Conservation (phyloP, 1,140 invertebrate genomes). For the Ephestia elutella region DNA sequence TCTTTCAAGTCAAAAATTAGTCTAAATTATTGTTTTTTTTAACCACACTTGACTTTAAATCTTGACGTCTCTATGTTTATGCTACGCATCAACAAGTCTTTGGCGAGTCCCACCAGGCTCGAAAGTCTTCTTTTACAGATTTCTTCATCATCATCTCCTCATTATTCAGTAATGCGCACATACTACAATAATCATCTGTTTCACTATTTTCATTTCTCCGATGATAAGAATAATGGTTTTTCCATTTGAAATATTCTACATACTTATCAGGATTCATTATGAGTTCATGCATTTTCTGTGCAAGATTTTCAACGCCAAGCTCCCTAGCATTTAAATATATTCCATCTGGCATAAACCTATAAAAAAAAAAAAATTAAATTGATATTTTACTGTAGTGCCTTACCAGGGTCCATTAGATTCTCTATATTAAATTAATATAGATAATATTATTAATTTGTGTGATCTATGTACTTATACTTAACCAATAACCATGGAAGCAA, state of each 20-base stretch:
- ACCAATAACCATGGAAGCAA: no score
- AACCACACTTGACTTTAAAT: no score
- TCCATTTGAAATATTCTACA: conserved; percentile 51
- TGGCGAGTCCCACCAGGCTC: conserved; percentile 16
- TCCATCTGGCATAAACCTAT: conserved; percentile 59
- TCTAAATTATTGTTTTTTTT: no score
- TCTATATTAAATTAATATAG: no score
- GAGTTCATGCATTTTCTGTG: conserved; percentile 40
- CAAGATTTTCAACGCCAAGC: conserved; percentile 36
- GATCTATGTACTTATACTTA: no score
- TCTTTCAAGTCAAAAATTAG: no score
- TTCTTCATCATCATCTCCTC: conserved; percentile 31
- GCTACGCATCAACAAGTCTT: not conserved
- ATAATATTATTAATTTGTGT: no score
- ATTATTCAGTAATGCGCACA: conserved; percentile 46
- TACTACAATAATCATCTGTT: conserved; percentile 50
- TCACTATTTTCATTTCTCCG: conserved; percentile 30
- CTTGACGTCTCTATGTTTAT: no score
- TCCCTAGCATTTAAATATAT: conserved; percentile 54
- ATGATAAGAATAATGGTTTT: conserved; percentile 48
- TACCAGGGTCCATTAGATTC: no score
- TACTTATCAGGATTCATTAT: conserved; percentile 43
- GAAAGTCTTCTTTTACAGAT: conserved; percentile 37
- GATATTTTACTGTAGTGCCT: not conserved
- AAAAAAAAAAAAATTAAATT: conserved; percentile 24